Percentiles rank a stretch among this genome's conserved stretches.
phyloP scores from a whole-genome alignment of 1,140 invertebrate species.

The Hermatobates lingyangjiaoensis region DNA sequence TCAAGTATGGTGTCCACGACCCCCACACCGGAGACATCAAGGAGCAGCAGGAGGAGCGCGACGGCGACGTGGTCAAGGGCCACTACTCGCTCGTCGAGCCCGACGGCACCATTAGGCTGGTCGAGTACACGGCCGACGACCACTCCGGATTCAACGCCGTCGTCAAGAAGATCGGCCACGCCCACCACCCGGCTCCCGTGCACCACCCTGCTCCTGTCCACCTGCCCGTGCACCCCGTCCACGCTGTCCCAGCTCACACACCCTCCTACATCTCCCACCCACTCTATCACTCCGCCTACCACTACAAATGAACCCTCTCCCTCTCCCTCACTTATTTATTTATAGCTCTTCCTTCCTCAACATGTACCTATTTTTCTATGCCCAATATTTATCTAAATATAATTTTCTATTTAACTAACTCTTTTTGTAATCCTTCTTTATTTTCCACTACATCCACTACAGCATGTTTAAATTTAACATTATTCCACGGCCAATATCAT shows the following conservation, averaged over 20 bases:
- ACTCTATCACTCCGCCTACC: not conserved
- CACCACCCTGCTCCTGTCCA: conserved; percentile 2
- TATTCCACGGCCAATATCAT: too few relatives aligned
- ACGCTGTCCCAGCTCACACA: conserved; percentile 5
- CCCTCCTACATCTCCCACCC: not conserved
- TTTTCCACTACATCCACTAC: too few relatives aligned
- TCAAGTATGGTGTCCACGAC: conserved; percentile 24
- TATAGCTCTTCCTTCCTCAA: too few relatives aligned
- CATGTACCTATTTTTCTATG: too few relatives aligned
- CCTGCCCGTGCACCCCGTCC: not conserved
- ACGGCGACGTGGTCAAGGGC: conserved; percentile 16
- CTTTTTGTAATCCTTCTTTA: too few relatives aligned
- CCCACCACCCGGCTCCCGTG: conserved; percentile 8
- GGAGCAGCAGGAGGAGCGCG: conserved; percentile 21
- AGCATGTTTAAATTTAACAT: too few relatives aligned
- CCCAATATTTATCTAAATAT: too few relatives aligned
- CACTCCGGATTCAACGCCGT: conserved; percentile 21
- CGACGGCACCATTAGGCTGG: conserved; percentile 28
- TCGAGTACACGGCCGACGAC: conserved; percentile 28
- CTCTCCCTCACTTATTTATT: too few relatives aligned
- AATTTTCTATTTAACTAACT: too few relatives aligned
- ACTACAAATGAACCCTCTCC: too few relatives aligned
- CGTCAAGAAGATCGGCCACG: conserved; percentile 13
- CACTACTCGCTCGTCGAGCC: conserved; percentile 22
- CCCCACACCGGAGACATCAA: conserved; percentile 23